Base-by-base conservation (phyloP, 2,113 vertebrate species). In the Corydoras sp. region DNA sequence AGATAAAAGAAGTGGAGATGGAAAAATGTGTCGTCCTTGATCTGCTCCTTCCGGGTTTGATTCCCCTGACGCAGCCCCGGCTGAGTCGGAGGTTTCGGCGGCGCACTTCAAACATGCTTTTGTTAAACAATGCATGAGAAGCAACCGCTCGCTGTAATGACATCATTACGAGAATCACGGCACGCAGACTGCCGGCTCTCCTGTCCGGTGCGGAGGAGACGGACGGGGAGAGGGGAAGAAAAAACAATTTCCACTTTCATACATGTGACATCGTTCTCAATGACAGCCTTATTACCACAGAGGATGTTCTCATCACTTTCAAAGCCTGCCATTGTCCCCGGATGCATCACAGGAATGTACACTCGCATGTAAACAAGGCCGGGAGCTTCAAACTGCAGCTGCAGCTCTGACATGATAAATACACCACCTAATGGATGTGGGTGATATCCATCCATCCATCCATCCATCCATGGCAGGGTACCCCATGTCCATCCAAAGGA, bases 101-200 rank as follows among this genome's bases (percentile, higher is more conserved):
- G 69, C 48, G 73, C 73, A 76, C 77, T 79, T 79, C 73, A 79
- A 79, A 79, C 61, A 68, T 62, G 65, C 74, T 68, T 76, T 76
- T 79, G 77, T 76, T 79, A 79, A 79, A 79, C 77, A 79, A 79
- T 79, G 77, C 77, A 79, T 76, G 73, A 79, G 77, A 79, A 79
- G 77, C 77, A 79, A 79, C 75, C 31, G 74, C 77, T 72, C 50
- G 56, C 61, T 69, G 65, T 76, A 79, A 76, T 79, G 77, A 76
- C 75, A 79, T 79, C 77, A 79, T 79, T 79, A 79, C 77, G 50
- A 69, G 73, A 76, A 76, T 79, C 77, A 76, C 63, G 69, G 71
- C 7, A 50, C 64, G 65, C 75, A 70, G 69, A 78, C 73, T 73
- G 43, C 76, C 11, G 56, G 69, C 69, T 79, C 69, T 76, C 62